Conservation (phyloP, 2,888 invertebrate species). For the Saturnia japonica region DNA sequence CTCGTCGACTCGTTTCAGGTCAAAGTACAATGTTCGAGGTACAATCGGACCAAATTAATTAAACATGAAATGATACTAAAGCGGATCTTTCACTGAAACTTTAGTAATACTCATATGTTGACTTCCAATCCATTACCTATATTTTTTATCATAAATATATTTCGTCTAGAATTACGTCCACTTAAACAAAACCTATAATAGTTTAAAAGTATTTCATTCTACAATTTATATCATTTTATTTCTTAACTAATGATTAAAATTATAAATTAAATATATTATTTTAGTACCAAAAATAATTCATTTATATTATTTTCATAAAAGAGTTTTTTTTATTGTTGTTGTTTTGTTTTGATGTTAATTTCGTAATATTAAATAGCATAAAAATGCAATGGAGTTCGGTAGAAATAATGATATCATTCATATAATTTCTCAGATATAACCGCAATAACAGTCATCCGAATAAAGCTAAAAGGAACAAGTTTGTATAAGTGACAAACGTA, state of each 20-base stretch:
- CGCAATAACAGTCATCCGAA: slow-evolving; percentile 13
- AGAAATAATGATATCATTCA: background rate
- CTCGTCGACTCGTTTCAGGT: slow-evolving; percentile 23
- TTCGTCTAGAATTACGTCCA: background rate
- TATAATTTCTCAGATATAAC: background rate
- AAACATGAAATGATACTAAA: background rate
- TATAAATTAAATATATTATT: too few relatives aligned
- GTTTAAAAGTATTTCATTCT: too few relatives aligned
- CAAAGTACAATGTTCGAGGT: slow-evolving; percentile 2
- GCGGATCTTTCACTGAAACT: background rate
- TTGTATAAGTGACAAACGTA: slow-evolving; percentile 9
- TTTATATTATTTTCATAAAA: too few relatives aligned
- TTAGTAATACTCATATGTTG: background rate
- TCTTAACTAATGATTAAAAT: too few relatives aligned
- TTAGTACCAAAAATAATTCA: too few relatives aligned
- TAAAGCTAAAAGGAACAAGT: slow-evolving; percentile 17
- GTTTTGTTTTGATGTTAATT: too few relatives aligned
- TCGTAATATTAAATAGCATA: too few relatives aligned
- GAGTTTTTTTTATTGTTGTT: too few relatives aligned
- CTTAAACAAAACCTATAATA: background rate
- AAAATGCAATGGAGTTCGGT: background rate
- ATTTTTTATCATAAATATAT: background rate
- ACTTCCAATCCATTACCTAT: background rate
- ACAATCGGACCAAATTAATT: slow-evolving; percentile 8
- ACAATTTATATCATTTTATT: too few relatives aligned